phyloP scores from a whole-genome alignment of 2,113 vertebrate species.

The Vireo altiloquus region DNA sequence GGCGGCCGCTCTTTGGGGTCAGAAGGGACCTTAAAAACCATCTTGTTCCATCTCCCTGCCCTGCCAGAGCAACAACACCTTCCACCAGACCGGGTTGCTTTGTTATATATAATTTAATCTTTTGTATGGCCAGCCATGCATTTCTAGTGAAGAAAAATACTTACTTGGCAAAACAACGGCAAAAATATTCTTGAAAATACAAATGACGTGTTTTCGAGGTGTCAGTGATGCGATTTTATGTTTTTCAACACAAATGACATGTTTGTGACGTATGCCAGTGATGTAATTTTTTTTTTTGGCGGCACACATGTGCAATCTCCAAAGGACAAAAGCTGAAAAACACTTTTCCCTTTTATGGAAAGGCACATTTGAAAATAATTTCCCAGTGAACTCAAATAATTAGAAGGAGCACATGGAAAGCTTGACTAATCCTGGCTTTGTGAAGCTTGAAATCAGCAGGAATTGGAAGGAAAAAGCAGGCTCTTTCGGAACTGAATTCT shows the following conservation, averaged over 20 bases:
- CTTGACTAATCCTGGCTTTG: not conserved
- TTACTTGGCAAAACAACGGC: not conserved
- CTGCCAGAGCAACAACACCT: not conserved
- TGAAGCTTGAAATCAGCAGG: not conserved
- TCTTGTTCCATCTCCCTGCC: not conserved
- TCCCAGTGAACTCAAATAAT: not conserved
- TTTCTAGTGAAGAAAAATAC: not conserved
- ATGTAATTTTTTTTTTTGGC: not conserved
- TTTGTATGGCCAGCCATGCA: not conserved
- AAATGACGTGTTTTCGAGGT: accelerated
- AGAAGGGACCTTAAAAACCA: not conserved
- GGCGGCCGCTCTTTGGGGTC: accelerated
- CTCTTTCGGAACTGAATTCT: not conserved
- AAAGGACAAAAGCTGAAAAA: not conserved
- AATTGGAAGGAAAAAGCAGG: not conserved
- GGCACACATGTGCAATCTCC: not conserved
- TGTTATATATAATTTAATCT: not conserved
- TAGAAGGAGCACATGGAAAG: not conserved
- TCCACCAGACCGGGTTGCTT: accelerated
- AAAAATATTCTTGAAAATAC: not conserved
- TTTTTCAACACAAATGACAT: not conserved
- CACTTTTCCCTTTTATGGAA: not conserved
- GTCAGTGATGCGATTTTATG: not conserved
- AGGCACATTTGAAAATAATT: not conserved
- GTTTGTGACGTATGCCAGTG: not conserved